Base-by-base conservation (phyloP, 2,113 vertebrate species). In the Aspidoscelis tigris region DNA sequence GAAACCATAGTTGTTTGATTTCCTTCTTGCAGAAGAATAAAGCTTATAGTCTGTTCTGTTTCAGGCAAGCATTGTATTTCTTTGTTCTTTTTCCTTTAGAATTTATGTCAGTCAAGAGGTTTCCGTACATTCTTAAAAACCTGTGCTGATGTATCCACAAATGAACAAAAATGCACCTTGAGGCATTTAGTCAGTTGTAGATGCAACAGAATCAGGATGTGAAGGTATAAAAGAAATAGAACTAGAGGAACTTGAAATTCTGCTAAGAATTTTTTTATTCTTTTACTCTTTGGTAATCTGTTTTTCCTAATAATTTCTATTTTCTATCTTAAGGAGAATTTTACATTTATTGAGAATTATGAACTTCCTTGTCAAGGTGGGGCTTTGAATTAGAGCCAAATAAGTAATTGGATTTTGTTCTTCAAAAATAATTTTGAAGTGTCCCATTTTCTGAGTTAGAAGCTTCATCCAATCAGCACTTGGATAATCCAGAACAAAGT, bases 1-100 rank as follows among this genome's bases (percentile, higher is more conserved):
- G 94, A 94, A 96, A 96, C 95, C 74, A 91, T 87, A 92, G 90
- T 94, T 88, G 94, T 93, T 94, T 61, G 76, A 92, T 84, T 80
- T 74, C 91, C 55, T 92, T 96, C 87, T 95, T 91, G 90, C 82
- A 87, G 89, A 91, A 91, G 88, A 90, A 94, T 53, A 95, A 95
- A 93, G 92, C 95, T 95, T 95, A 96, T 94, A 92, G 92, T 91
- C 92, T 88, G 84, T 53, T 92, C 91, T 90, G 87, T 88, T 87
- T 94, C 86, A 94, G 89, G 88, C 92, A 93, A 85, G 87, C 66
- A 0, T 72, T 70, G 75, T 91, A 88, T 76, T 80, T 89, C 88
- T 89, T 91, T 92, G 80, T 92, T 90, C 90, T 93, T 90, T 90
- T 87, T 24, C 90, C 82, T 61, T 78, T n/a, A 93, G 90, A 66